Base-by-base conservation (phyloP, 2,888 invertebrate species). In the Troilus luridus region DNA sequence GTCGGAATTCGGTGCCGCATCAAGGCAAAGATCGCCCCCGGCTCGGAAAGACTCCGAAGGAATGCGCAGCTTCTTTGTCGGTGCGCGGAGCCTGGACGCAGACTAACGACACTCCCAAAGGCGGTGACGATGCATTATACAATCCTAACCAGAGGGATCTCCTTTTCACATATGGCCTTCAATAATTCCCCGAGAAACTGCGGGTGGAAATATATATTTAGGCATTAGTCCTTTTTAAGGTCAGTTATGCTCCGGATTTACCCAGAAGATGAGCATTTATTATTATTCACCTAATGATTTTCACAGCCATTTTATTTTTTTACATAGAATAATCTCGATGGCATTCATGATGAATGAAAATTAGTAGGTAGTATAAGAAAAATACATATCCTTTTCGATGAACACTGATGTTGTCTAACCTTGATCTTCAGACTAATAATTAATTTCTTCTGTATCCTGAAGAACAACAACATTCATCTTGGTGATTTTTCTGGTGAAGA, bases 41-140 rank as follows among this genome's bases (percentile, higher is more conserved):
- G 56, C n/a, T 3, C n/a, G 56, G 72, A 54, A 21, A 85, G 85
- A 58, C 56, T n/a, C n/a, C 85, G 56, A 3, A 21, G 85, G 85
- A 85, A 85, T 85, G 85, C 85, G 56, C 85, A 85, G 85, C 56
- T n/a, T 85, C 85, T 85, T 85, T 85, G 85, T 85, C 85, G 85
- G 85, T 85, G 85, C 85, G 85, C 85, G 24, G 56, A n/a, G 85
- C 85, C n/a, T 56, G 17, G 85, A 85, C 85, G 85, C 85, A 85
- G 85, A 85, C 85, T 56, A 85, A 85, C 85, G 54, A 58, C 85
- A 58, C 85, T 56, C 56, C 85, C 85, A 56, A 85, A 85, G 11
- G 85, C 56, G 85, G 85, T 54, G 85, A 85, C 85, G 56, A 85
- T 85, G 85, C 85, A 58, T n/a, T 85, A 58, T 56, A 58, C 85